phyloP scores from a whole-genome alignment of 2,113 vertebrate species.

The Setophaga petechia region DNA sequence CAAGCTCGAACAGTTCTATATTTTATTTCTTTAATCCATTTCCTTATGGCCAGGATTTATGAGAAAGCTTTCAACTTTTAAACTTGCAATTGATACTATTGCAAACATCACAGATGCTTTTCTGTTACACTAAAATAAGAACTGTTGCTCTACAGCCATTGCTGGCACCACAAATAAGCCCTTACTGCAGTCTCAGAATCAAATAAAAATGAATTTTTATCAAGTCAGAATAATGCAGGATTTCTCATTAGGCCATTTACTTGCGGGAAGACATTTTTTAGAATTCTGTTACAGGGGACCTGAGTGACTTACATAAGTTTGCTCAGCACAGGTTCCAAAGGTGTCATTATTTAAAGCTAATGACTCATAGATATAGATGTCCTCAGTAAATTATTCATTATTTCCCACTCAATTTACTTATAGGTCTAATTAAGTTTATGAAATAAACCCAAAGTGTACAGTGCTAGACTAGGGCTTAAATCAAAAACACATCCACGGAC shows the following conservation, averaged over 20 bases:
- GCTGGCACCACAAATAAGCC: neutral
- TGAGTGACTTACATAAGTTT: neutral
- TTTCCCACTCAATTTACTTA: neutral
- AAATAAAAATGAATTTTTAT: neutral
- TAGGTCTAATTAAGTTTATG: neutral
- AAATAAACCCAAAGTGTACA: neutral
- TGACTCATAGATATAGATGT: neutral
- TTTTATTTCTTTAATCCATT: conserved; percentile 68
- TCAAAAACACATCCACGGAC: neutral
- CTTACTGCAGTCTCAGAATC: neutral
- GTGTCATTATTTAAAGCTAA: neutral
- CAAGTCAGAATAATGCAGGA: neutral
- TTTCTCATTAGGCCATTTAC: neutral
- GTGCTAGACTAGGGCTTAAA: neutral
- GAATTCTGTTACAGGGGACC: neutral
- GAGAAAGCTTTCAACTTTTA: conserved; percentile 59
- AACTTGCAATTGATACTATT: conserved; percentile 22
- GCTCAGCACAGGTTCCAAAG: neutral
- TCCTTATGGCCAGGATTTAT: conserved; percentile 64
- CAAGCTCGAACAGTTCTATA: conserved; percentile 60
- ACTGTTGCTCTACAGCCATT: neutral
- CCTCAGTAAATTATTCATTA: neutral
- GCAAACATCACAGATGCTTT: neutral
- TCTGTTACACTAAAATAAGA: neutral
- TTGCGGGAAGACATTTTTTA: neutral